Evolutionary conservation across 2,888 invertebrate species (phyloP).

Genomic region (Archaeoteleia sp.): DNA sequence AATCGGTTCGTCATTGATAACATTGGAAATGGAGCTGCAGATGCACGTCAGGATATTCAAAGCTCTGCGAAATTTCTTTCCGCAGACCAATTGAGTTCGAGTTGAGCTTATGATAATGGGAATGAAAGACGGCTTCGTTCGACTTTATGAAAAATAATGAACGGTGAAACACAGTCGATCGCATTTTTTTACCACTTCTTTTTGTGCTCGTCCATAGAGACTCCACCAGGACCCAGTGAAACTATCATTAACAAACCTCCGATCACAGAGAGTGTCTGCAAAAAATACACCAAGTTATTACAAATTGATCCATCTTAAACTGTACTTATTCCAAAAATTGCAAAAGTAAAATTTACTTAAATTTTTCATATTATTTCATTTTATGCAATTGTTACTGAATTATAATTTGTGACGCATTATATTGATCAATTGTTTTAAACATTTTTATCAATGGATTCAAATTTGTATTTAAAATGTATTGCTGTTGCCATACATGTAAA

Average conservation of each 20-base stretch:
- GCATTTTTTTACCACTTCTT: slow-evolving; percentile 89
- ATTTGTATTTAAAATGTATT: too few relatives aligned
- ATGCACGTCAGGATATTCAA: slow-evolving; percentile 20
- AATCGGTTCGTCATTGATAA: slow-evolving; percentile 23
- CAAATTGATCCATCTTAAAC: too few relatives aligned
- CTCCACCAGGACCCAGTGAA: slow-evolving; percentile 97
- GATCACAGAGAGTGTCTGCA: slow-evolving; percentile 98
- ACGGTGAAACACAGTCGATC: slow-evolving; percentile 35
- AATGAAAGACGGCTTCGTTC: slow-evolving; percentile 57
- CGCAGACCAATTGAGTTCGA: slow-evolving; percentile 20
- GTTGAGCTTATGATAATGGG: slow-evolving; percentile 54
- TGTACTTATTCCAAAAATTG: too few relatives aligned
- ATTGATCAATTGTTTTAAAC: too few relatives aligned
- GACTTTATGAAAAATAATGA: slow-evolving; percentile 52
- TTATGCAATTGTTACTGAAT: too few relatives aligned
- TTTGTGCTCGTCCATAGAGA: slow-evolving; percentile 99
- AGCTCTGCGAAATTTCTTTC: slow-evolving; percentile 9
- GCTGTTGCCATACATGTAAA: too few relatives aligned
- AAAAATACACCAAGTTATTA: slow-evolving; percentile 72
- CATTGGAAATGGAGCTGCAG: slow-evolving; percentile 27
- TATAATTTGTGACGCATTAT: too few relatives aligned
- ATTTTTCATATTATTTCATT: neutral
- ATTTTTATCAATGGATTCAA: too few relatives aligned
- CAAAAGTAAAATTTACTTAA: too few relatives aligned
- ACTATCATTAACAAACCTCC: slow-evolving; percentile 99